Base-by-base conservation (phyloP, 2,888 invertebrate species). In the Euspilapteryx auroguttella region DNA sequence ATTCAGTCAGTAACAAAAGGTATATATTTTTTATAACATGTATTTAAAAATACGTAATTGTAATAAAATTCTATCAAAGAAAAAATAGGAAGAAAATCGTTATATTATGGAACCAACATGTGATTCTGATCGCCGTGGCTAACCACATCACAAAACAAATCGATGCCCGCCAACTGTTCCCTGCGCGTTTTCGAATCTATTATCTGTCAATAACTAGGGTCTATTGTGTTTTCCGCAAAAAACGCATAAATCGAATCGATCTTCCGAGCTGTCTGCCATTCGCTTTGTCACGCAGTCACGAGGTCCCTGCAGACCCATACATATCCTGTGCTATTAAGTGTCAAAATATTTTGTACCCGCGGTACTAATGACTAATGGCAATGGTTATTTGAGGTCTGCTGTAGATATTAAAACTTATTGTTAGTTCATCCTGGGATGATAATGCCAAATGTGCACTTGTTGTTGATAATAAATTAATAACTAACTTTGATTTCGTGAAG, bases 191-290 rank as follows among this genome's bases (percentile, higher is more conserved):
- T 44, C 47, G 42, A 40, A 47, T 46, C 58, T 47, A 69, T 73
- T 69, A 68, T 69, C 68, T 65, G 50, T 69, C 69, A 54, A 73
- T 75, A 69, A 62, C 63, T 61, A 55, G 55, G 53, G 53, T 48
- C 61, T 43, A 56, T 71, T 71, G 68, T 66, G 50, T 44, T 43
- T 47, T 50, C 43, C 41, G 51, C 58, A 65, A 71, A 75, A 75
- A 71, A 66, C 50, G 54, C 58, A 69, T 65, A 71, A 65, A 75
- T 69, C 64, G 64, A 69, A 71, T 69, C 73, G 64, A 75, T 71
- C 71, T 69, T 65, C 56, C 50, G 47, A 49, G 48, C 59, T 62
- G 61, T 59, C 61, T 56, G 48, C 59, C 47, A 55, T 57, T 57
- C 51, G 58, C 50, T 58, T 54, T 53, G 55, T 52, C 52, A 51